Conservation (phyloP, 2,888 invertebrate genomes). For the Crossocerus cetratus region DNA sequence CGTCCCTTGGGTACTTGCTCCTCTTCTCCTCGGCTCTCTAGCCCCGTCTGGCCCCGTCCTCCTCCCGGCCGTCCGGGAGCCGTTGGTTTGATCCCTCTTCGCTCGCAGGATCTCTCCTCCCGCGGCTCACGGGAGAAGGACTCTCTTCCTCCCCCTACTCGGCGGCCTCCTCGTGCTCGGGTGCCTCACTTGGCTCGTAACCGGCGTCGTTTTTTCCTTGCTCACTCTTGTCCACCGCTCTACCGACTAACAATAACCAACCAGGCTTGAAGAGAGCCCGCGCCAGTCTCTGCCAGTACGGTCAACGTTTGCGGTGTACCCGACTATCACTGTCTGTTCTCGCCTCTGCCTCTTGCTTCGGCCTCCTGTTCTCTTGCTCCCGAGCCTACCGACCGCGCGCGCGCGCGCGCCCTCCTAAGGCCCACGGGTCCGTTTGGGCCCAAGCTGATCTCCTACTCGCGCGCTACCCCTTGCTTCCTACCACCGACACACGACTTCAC, state of each 20-base stretch:
- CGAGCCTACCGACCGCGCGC: not conserved
- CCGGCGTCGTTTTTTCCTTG: slow-evolving; percentile 3
- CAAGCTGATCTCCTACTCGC: not conserved
- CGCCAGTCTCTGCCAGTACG: slow-evolving; percentile 32
- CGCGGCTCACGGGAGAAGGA: slow-evolving; percentile 36
- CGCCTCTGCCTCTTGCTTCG: slow-evolving; percentile 18
- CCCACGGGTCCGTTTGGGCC: slow-evolving; percentile 7
- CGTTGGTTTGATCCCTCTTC: not conserved
- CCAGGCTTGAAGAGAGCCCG: slow-evolving; percentile 52
- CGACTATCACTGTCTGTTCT: slow-evolving; percentile 48
- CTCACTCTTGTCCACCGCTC: slow-evolving; percentile 39
- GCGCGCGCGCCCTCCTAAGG: slow-evolving; percentile 22
- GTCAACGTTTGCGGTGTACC: slow-evolving; percentile 25
- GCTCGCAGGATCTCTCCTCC: slow-evolving; percentile 27
- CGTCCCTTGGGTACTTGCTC: slow-evolving; percentile 30
- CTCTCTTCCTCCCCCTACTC: slow-evolving; percentile 32
- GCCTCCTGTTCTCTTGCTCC: not conserved
- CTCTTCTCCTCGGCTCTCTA: slow-evolving; percentile 7
- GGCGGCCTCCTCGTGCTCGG: slow-evolving; percentile 36
- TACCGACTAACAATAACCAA: slow-evolving; percentile 58
- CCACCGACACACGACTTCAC: not conserved
- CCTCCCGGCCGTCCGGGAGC: slow-evolving; percentile 9
- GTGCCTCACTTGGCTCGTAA: not conserved
- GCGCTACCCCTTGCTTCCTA: slow-evolving; percentile 32
- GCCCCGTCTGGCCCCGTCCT: too few species aligned